Evolutionary conservation across 2,113 vertebrate genomes (phyloP).

Genomic region (Trinectes maculatus): DNA sequence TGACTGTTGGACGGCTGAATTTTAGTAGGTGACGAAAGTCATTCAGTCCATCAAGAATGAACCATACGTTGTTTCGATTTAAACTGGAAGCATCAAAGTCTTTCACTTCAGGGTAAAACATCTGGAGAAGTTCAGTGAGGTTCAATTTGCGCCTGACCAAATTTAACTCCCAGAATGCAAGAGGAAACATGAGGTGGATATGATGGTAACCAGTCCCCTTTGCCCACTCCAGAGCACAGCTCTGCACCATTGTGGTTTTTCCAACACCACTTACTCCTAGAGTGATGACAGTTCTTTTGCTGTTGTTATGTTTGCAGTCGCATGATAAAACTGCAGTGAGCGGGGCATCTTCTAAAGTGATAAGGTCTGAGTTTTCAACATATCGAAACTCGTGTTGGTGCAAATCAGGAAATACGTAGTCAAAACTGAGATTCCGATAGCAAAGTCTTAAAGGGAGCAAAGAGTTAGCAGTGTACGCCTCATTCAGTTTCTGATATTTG

Average conservation of each 20-base stretch:
- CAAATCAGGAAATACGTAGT: not conserved
- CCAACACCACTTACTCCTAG: conserved; percentile 51
- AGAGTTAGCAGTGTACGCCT: accelerated
- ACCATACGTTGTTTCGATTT: conserved; percentile 38
- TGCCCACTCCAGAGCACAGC: conserved; percentile 57
- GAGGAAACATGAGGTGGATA: conserved; percentile 46
- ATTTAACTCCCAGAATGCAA: conserved; percentile 63
- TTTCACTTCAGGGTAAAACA: conserved; percentile 52
- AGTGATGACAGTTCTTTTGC: conserved; percentile 37
- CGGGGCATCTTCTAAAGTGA: not conserved
- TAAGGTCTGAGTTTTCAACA: conserved; percentile 19
- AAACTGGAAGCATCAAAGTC: conserved; percentile 13
- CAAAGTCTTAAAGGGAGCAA: conserved; percentile 24
- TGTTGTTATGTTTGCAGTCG: conserved; percentile 1
- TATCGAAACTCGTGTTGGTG: conserved; percentile 25
- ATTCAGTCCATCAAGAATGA: conserved; percentile 56
- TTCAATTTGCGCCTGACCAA: conserved; percentile 17
- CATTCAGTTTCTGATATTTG: conserved; percentile 45
- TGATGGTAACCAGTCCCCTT: conserved; percentile 7
- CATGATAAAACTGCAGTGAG: conserved; percentile 23
- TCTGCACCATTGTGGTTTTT: conserved; percentile 56
- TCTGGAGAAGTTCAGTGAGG: conserved; percentile 42
- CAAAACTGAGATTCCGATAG: accelerated
- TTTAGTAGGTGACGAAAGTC: conserved; percentile 23
- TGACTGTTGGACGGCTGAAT: conserved; percentile 30